Percentiles rank a stretch among this genome's conserved stretches.
These are phyloP conservation scores for Orientallactaga bullata DNA, from an alignment of 2,113 vertebrate species.

Conservation along the genomic window DNA sequence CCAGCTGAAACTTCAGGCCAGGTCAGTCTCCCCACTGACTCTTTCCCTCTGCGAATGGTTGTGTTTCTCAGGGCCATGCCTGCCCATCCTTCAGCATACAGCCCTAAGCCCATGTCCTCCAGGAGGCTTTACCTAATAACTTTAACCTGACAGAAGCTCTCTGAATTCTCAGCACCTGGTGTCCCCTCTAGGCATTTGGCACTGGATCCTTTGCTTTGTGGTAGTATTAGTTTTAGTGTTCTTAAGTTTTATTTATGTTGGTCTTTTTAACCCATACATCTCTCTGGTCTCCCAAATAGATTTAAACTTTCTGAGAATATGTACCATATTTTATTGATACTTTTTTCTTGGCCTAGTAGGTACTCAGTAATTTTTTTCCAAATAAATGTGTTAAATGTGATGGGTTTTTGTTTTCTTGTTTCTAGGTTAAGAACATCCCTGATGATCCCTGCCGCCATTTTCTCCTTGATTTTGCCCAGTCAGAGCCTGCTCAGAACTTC, in stretches of 20 bases:
- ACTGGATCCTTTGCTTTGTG: conserved; percentile 61
- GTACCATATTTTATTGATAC: neutral
- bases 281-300: conserved; percentile 67
- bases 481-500: conserved; percentile 93
- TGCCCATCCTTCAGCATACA: conserved; percentile 53
- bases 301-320: conserved; percentile 60
- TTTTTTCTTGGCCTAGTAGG: conserved; percentile 38
- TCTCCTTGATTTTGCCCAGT: conserved; percentile 93
- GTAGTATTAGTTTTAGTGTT: conserved; percentile 59
- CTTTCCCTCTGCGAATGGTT: conserved; percentile 67
- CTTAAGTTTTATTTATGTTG: conserved; percentile 63
- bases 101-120: conserved; percentile 34
- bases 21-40: conserved; percentile 80
- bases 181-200: conserved; percentile 64
- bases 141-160: conserved; percentile 56
- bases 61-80: conserved; percentile 56
- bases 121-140: conserved; percentile 68
- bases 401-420: conserved; percentile 50
- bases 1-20: conserved; percentile 82
- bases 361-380: neutral
- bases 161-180: conserved; percentile 57
- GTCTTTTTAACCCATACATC: conserved; percentile 27
- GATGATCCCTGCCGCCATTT: conserved; percentile 89
- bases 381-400: conserved; percentile 32
- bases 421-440: conserved; percentile 87